Evolutionary conservation across 2,797 vertebrate species (phyloP).

Genomic region (Leptoclinus maculatus): DNA sequence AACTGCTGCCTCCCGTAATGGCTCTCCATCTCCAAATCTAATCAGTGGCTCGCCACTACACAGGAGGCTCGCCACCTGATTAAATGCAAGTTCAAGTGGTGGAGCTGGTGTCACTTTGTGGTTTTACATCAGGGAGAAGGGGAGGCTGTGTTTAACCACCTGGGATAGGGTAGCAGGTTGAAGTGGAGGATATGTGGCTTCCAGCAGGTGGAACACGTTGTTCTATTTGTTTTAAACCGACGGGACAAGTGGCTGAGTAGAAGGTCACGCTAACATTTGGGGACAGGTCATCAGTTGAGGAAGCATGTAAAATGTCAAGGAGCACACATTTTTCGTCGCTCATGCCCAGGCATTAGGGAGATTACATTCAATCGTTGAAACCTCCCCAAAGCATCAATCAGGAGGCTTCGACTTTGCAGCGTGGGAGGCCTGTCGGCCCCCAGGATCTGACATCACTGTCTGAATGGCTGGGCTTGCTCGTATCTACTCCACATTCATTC

Average conservation of each 20-base stretch:
- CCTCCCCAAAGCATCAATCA: conserved; percentile 63
- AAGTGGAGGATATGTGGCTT: conserved; percentile 1
- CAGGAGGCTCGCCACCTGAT: conserved; percentile 68
- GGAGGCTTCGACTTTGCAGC: conserved; percentile 20
- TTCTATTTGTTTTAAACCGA: conserved; percentile 9
- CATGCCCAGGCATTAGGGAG: conserved; percentile 67
- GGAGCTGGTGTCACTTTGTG: conserved; percentile 53
- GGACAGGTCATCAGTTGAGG: conserved; percentile 49
- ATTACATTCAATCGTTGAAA: conserved; percentile 68
- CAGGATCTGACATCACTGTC: conserved; percentile 55
- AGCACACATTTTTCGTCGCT: conserved; percentile 19
- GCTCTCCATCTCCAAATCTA: conserved; percentile 76
- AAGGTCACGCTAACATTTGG: conserved; percentile 37
- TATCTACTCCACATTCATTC: conserved; percentile 63
- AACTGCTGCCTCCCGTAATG: conserved; percentile 67
- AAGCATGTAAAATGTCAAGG: conserved; percentile 59
- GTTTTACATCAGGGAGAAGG: conserved; percentile 25
- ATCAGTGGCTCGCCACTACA: conserved; percentile 75
- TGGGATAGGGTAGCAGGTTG: conserved; percentile 32
- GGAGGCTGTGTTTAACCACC: conserved; percentile 64
- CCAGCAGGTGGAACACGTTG: conserved; percentile 31
- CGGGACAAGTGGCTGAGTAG: conserved; percentile 12
- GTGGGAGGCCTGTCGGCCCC: conserved; percentile 36
- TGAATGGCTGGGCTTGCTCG: conserved; percentile 31
- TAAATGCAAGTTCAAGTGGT: conserved; percentile 74